Evolutionary conservation across 2,888 invertebrate species (phyloP), one percentile per base, ranked within the genome.

Genomic region (Abrostola tripartita): DNA sequence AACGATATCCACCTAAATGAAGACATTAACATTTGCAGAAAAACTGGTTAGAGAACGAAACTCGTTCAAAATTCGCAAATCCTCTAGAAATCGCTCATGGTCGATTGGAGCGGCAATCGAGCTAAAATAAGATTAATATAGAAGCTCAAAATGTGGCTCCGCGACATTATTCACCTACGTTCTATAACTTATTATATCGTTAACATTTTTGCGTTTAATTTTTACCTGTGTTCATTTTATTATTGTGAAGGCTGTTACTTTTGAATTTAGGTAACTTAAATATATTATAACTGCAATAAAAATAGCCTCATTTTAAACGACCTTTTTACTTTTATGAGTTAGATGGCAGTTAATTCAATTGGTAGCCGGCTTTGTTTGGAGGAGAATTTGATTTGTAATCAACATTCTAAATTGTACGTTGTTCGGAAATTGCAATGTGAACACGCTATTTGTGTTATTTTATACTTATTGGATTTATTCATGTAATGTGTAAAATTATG

Each of bases 61-160:
- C 65, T 66, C 72, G 74, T 79, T 79, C 63, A 72, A 78, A 79
- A 79, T 73, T 81, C 71, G 75, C 72, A 76, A 83, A 84, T 79
- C 75, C 82, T 72, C 68, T 72, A 71, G 65, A 81, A 86, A 86
- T 83, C 78, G 81, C 78, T 86, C 78, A 82, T 81, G 74, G 71
- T 65, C 81, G 81, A 84, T 84, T 83, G 70, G 80, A 83, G 74
- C 81, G 76, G 83, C 84, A 85, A 86, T 85, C 83, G 84, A 70
- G 83, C 82, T 84, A 82, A 87, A 88, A 88, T 82, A 77, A 82
- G 86, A 88, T 88, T 90, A 89, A 86, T 88, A 87, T 85, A 85
- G 76, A 81, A 69, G 70, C 70, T 76, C 68, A 63, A 81, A 83
- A 82, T 79, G 80, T 79, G 68, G 66, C 65, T 68, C 63, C 50